phyloP scores from a whole-genome alignment of 2,113 vertebrate genomes.

The Mola mola region DNA sequence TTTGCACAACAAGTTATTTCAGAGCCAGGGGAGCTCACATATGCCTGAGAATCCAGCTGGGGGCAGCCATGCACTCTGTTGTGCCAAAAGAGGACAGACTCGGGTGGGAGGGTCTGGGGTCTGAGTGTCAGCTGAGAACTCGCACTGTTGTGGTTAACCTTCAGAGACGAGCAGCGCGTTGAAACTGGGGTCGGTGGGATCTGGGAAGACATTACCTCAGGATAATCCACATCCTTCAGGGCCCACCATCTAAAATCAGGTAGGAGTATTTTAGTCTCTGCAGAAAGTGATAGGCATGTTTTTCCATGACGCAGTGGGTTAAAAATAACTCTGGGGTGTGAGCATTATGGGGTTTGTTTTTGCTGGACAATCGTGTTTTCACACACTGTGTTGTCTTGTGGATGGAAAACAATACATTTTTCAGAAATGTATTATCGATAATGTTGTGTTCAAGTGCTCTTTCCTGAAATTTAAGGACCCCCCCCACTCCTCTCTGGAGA shows the following conservation, averaged over 20 bases:
- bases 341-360: conserved; percentile 21
- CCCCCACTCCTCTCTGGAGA: conserved; percentile 4
- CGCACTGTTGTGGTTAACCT: conserved; percentile 58
- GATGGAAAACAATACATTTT: background rate
- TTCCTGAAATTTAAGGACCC: no score
- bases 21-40: no score
- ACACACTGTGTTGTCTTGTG: conserved; percentile 1
- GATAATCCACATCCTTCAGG: conserved; percentile 47
- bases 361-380: conserved; percentile 2
- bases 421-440: no score
- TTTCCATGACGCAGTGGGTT: conserved; percentile 72
- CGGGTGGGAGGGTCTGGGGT: conserved; percentile 38
- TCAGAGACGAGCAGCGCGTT: conserved; percentile 47
- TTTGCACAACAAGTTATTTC: no score
- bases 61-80: conserved; percentile 62
- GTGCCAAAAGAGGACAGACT: conserved; percentile 63
- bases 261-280: conserved; percentile 58
- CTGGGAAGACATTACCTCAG: conserved; percentile 42
- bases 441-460: no score
- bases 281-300: conserved; percentile 45
- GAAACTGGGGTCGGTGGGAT: conserved; percentile 34
- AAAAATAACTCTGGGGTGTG: conserved; percentile 65
- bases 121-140: conserved; percentile 53
- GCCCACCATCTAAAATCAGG: conserved; percentile 56
- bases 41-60: conserved; percentile 56